Base-by-base conservation (phyloP, 2,113 vertebrate genomes). In the Micronycteris hirsuta region DNA sequence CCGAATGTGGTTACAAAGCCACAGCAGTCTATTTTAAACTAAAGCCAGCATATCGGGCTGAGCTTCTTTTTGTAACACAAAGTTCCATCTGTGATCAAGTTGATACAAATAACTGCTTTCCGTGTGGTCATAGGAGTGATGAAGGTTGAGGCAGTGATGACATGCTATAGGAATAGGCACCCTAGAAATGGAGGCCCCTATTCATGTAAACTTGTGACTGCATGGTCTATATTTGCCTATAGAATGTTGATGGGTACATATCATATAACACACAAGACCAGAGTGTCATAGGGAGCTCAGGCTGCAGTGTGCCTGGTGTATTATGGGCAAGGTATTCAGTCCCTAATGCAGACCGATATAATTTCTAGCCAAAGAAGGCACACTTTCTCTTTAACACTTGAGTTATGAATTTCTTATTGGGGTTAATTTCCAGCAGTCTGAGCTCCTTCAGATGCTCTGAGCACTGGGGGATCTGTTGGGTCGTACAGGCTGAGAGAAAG, bases 11-110 rank as follows among this genome's bases (percentile, higher is more conserved):
- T 12, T 61, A 1, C 19, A 12, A 41, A 54, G 22, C 36, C 43
- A 31, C 12, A 73, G 33, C 1, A 65, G 12, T 92, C 28, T 52
- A 71, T 49, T 89, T 74, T 74, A 31, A 86, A 80, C 20, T 41
- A 41, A 47, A 84, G 31, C 26, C 45, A 73, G 4, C 4, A 28
- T 73, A 70, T 10, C 54, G 52, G 56, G 24, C 4, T 88, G 14
- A 88, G 12, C 8, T 74, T 76, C 15, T 84, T 38, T 77, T 33
- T 36, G 14, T 73, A 68, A 26, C 36, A 52, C 52, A 82, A 76
- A 38, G 41, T 92, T 92, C 89, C 38, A 28, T 81, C 31, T 87
- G 47, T 73, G 36, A 77, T 77, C 45, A 85, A 76, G 33, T 17
- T 14, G 33, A 89, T 7, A 28, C 11, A 58, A 47, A 67, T 33